These are phyloP conservation scores for Nicator chloris DNA, from an alignment of 2,113 vertebrate genomes.

Conservation along the genomic window DNA sequence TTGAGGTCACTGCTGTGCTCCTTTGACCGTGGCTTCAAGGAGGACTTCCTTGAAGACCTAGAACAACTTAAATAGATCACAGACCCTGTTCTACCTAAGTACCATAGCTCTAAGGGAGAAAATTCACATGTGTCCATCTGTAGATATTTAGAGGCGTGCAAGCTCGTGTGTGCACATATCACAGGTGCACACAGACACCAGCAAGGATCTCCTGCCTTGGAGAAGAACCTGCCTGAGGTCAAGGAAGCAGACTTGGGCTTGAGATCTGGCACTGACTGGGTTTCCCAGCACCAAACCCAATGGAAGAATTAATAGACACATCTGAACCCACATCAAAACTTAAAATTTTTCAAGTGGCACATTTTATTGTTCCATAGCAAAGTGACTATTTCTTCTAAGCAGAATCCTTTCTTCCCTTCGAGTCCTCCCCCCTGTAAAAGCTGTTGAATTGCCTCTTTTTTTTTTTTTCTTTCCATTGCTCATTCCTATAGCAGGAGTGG, in stretches of 20 bases:
- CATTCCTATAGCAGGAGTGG: neutral
- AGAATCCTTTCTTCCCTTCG: neutral
- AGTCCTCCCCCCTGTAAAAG: neutral
- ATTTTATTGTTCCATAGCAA: neutral
- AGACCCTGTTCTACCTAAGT: neutral
- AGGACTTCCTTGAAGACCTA: neutral
- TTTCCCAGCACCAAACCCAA: neutral
- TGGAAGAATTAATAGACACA: neutral
- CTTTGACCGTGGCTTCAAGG: neutral
- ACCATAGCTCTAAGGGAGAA: neutral
- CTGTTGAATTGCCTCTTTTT: neutral
- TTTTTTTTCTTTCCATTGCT: neutral
- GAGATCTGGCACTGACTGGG: accelerated
- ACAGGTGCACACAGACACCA: accelerated
- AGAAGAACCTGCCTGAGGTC: neutral
- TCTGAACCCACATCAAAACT: neutral
- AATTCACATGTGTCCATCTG: accelerated
- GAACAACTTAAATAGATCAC: neutral
- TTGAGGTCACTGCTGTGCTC: neutral
- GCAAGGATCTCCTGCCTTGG: neutral
- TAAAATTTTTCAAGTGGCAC: neutral
- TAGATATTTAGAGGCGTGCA: accelerated
- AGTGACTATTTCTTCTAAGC: neutral
- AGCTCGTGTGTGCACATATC: accelerated
- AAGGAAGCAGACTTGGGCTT: neutral